Conservation (phyloP, 2,888 invertebrate species). For the Blastobasis adustella region DNA sequence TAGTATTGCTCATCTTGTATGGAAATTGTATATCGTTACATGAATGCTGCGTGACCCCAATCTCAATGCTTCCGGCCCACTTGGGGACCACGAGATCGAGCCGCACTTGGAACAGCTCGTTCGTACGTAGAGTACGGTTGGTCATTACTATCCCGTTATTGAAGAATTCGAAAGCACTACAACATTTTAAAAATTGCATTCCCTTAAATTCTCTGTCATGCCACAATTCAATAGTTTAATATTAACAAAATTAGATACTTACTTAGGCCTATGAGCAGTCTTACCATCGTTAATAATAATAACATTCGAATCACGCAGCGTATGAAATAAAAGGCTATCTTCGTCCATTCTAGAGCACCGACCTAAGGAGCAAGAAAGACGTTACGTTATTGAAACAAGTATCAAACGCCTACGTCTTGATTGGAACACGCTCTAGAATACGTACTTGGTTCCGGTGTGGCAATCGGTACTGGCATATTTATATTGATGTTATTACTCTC, state of each 20-base stretch:
- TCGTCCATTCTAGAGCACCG: conserved; percentile 46
- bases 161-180: conserved; percentile 91
- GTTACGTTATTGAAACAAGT: no score
- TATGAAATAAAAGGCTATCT: conserved; percentile 90
- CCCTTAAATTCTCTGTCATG: no score
- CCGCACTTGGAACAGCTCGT: conserved; percentile 94
- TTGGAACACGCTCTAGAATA: conserved; percentile 7
- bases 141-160: conserved; percentile 96
- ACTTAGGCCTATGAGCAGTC: conserved; percentile 95
- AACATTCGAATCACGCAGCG: conserved; percentile 93
- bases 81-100: conserved; percentile 93
- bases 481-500: conserved; percentile 72
- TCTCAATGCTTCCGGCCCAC: conserved; percentile 97
- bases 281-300: conserved; percentile 92
- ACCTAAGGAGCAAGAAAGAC: no score
- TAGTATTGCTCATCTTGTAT: conserved; percentile 95
- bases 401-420: no score
- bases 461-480: conserved; percentile 21
- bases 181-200: conserved; percentile 16
- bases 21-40: conserved; percentile 92
- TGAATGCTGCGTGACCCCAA: conserved; percentile 93
- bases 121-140: conserved; percentile 86
- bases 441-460: conserved; percentile 49
- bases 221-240: no score
- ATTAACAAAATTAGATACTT: conserved; percentile 39